Evolutionary conservation across 2,888 invertebrate genomes (phyloP).

Genomic region (Zaprionus obscuricornis): DNA sequence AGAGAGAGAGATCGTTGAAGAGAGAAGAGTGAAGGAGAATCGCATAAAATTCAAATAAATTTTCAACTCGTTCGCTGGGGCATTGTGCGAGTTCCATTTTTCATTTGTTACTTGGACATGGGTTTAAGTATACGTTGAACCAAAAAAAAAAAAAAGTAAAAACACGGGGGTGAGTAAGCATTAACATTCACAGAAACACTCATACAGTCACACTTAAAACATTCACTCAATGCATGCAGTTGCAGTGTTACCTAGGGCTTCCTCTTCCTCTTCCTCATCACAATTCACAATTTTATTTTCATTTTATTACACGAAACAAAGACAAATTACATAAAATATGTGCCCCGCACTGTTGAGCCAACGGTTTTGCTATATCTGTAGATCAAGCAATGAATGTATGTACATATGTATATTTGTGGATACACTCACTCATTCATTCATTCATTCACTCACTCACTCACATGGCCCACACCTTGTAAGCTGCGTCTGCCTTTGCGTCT

Average conservation of each 20-base stretch:
- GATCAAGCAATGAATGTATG: too few species aligned
- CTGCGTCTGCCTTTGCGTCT: slow-evolving; percentile 45
- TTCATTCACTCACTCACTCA: slow-evolving; percentile 11
- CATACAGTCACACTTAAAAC: slow-evolving; percentile 37
- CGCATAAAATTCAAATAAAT: slow-evolving; percentile 82
- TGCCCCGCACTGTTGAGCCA: slow-evolving; percentile 40
- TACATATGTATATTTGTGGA: neutral
- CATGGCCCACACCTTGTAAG: slow-evolving; percentile 74
- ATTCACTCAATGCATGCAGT: slow-evolving; percentile 13
- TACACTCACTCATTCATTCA: neutral
- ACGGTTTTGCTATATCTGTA: slow-evolving; percentile 15
- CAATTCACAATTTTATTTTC: slow-evolving; percentile 79
- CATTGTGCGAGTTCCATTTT: slow-evolving; percentile 71
- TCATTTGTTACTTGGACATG: slow-evolving; percentile 59
- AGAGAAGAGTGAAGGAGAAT: slow-evolving; percentile 49
- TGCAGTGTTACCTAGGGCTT: slow-evolving; percentile 42
- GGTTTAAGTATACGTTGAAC: slow-evolving; percentile 41
- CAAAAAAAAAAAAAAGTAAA: too few species aligned
- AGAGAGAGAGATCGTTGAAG: too few species aligned
- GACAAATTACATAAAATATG: slow-evolving; percentile 79
- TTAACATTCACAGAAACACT: slow-evolving; percentile 39
- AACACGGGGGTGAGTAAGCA: slow-evolving; percentile 50
- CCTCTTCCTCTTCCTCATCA: slow-evolving; percentile 28
- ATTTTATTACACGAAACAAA: slow-evolving; percentile 80
- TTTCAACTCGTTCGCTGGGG: slow-evolving; percentile 72